Evolutionary conservation across 2,113 vertebrate species (phyloP), one percentile per base, ranked within the genome.

Genomic region (Brachirus orientalis): DNA sequence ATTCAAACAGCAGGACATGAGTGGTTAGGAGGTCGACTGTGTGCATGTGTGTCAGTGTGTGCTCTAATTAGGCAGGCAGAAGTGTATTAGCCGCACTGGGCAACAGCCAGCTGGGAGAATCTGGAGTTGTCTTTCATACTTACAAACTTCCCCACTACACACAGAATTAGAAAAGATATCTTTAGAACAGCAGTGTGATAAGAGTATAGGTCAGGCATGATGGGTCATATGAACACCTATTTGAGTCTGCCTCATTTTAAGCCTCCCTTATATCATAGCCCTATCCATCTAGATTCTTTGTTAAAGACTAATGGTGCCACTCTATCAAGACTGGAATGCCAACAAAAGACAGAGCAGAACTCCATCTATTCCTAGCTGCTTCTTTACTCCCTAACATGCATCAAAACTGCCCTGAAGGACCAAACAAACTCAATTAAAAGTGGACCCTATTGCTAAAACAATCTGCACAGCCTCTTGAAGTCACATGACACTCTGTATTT

Each of bases 81-180:
- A 82, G 76, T 87, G 82, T 79, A 80, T 87, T 86, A 90, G 88
- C 84, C 88, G 88, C 86, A 77, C 83, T 84, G 83, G 87, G 89
- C 86, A 84, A 74, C 83, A 73, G 87, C 88, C 87, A 88, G 86
- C 84, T 84, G 86, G 80, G 86, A 88, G 88, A 86, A 91, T 91
- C 90, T 91, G 89, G 90, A 90, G 82, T 75, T 65, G 75, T 90
- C 83, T 84, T 84, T 89, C 84, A 86, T 83, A 72, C 80, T 86
- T 62, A 55, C 69, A 65, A 71, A 74, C 77, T 54, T 72, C 60
- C 71, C 68, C 45, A 5, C 68, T 60, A 37, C 79, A 77, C 50
- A 45, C 57, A 40, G 33, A 84, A 75, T 88, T 86, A 82, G 69
- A 85, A 80, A 47, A 75, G 63, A 80, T 82, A 79, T 84, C 67